These are phyloP conservation scores for Epiperipatus broadwayi DNA, from an alignment of 2,888 invertebrate genomes.

Conservation along the genomic window DNA sequence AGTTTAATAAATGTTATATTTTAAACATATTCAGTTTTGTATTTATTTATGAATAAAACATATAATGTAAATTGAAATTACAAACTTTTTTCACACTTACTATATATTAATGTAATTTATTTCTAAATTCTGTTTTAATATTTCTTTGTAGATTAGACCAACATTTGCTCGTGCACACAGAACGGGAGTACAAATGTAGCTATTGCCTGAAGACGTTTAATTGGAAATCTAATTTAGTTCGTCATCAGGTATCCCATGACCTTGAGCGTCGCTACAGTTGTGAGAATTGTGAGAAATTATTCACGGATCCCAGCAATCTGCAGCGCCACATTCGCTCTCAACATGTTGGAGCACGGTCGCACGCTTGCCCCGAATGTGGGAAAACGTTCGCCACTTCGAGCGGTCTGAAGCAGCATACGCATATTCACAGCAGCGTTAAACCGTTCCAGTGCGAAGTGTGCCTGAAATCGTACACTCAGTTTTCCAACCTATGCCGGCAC, in stretches of 20 bases:
- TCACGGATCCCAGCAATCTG: slow-evolving; percentile 86
- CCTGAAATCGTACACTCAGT: slow-evolving; percentile 95
- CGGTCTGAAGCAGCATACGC: slow-evolving; percentile 94
- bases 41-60: too few relatives aligned
- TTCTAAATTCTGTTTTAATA: too few relatives aligned
- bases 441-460: slow-evolving; percentile 75
- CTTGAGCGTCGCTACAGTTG: slow-evolving; percentile 65
- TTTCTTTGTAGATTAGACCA: too few relatives aligned
- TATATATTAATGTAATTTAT: too few relatives aligned
- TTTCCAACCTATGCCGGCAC: slow-evolving; percentile 97
- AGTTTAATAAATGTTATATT: too few relatives aligned
- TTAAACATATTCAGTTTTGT: too few relatives aligned
- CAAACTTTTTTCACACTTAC: too few relatives aligned
- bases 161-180: too few relatives aligned
- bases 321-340: slow-evolving; percentile 88
- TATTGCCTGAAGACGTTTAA: slow-evolving; percentile 63
- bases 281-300: slow-evolving; percentile 64
- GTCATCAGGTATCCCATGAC: slow-evolving; percentile 60
- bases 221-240: slow-evolving; percentile 54
- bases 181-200: slow-evolving; percentile 57
- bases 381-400: slow-evolving; percentile 96
- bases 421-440: slow-evolving; percentile 94
- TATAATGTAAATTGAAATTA: too few relatives aligned
- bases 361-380: slow-evolving; percentile 94
- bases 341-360: slow-evolving; percentile 84